Conservation (phyloP, 2,888 invertebrate species). For the Rutpela maculata region DNA sequence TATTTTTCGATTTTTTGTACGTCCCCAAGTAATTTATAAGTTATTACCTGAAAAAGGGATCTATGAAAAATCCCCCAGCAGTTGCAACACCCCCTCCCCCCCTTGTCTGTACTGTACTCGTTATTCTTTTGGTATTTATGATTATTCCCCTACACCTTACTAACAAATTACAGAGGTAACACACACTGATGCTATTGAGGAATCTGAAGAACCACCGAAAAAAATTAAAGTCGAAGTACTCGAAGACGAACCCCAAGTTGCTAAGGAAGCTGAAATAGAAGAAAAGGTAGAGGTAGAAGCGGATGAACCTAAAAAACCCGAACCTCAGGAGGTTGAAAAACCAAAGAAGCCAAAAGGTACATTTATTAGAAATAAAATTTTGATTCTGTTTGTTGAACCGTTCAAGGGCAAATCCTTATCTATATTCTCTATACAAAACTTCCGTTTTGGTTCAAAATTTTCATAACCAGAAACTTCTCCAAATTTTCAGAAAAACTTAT, state of each 20-base stretch:
- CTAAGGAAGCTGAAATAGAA: conserved; percentile 60
- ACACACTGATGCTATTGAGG: conserved; percentile 71
- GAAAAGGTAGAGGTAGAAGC: conserved; percentile 67
- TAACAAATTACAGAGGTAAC: conserved; percentile 72
- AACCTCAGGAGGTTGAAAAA: conserved; percentile 66
- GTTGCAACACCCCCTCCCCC: conserved; percentile 3
- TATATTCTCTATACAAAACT: too few species aligned
- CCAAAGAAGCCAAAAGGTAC: conserved; percentile 59
- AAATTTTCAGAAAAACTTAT: too few species aligned
- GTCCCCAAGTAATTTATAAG: conserved; percentile 1
- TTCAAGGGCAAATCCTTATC: too few species aligned
- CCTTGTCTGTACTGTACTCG: too few species aligned
- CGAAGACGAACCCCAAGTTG: conserved; percentile 71
- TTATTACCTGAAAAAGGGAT: conserved; percentile 36
- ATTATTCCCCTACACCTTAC: conserved; percentile 35
- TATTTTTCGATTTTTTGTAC: conserved; percentile 1
- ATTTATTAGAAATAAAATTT: conserved; percentile 31
- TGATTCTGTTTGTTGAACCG: not conserved
- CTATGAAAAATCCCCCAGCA: conserved; percentile 42
- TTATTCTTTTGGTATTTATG: not conserved
- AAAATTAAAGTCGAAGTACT: conserved; percentile 75
- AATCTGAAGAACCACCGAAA: conserved; percentile 68
- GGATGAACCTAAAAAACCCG: conserved; percentile 66
- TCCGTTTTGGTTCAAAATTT: too few species aligned
- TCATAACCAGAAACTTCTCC: too few species aligned